These are phyloP conservation scores for Meda fulgida DNA, from an alignment of 2,797 vertebrate species.

Conservation along the genomic window DNA sequence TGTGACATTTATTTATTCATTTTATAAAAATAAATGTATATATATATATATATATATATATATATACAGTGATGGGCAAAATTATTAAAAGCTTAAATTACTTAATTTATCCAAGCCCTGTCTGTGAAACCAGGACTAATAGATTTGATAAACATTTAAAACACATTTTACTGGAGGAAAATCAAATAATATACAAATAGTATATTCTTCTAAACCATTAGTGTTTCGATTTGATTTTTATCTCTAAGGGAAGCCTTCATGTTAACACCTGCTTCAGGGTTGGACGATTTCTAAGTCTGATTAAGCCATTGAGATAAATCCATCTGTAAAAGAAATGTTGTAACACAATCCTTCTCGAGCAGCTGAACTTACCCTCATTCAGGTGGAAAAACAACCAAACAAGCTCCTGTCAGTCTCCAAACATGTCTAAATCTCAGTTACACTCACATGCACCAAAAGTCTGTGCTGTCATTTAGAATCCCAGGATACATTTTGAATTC, in stretches of 20 bases:
- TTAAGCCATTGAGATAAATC: not conserved
- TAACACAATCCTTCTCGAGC: not conserved
- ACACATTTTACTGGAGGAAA: not conserved
- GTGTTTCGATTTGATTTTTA: not conserved
- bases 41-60: too few species aligned
- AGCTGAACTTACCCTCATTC: not conserved
- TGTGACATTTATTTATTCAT: too few species aligned
- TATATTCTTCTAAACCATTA: not conserved
- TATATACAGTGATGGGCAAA: too few species aligned
- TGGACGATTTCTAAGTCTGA: not conserved
- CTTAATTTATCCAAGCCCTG: too few species aligned
- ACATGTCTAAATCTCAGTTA: conserved; percentile 3
- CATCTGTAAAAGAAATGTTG: not conserved
- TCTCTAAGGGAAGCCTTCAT: not conserved
- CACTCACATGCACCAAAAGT: not conserved
- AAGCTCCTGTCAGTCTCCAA: not conserved
- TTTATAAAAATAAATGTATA: too few species aligned
- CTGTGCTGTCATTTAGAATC: not conserved
- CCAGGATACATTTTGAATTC: conserved; percentile 4
- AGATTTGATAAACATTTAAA: not conserved
- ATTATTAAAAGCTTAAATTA: too few species aligned
- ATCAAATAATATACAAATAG: not conserved
- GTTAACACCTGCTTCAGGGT: not conserved
- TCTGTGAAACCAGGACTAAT: too few species aligned
- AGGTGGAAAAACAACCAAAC: conserved; percentile 8